Percentiles rank a stretch among this genome's conserved stretches.
Evolutionary conservation across 2,888 invertebrate species (phyloP).

Genomic region (Drosophila nigritarsus): DNA sequence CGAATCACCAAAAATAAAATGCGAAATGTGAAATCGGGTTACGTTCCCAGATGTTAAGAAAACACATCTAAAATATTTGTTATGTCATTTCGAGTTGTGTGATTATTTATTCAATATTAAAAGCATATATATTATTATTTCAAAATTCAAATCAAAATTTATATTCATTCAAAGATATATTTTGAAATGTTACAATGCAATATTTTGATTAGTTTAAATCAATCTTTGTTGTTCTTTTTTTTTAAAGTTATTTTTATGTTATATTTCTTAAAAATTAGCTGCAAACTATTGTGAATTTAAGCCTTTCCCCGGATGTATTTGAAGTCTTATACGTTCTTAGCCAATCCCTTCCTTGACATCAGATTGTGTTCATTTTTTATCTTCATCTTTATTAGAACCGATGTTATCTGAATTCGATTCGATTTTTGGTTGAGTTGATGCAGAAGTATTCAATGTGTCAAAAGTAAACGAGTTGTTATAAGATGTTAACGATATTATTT

Average conservation of each 20-base stretch:
- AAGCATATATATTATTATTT: too few relatives aligned
- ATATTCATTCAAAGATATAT: not conserved
- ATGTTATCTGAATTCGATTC: not conserved
- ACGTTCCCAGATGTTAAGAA: not conserved
- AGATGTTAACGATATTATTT: too few relatives aligned
- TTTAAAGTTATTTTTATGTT: rapidly evolving
- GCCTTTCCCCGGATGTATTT: not conserved
- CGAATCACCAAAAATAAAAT: not conserved
- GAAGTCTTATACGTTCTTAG: rapidly evolving
- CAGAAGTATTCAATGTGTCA: too few relatives aligned
- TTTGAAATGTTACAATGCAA: not conserved
- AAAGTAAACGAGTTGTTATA: not conserved
- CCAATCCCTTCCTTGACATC: not conserved
- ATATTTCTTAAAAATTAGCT: rapidly evolving
- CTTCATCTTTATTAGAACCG: not conserved
- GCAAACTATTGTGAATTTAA: not conserved
- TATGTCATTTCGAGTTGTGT: not conserved
- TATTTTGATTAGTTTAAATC: not conserved
- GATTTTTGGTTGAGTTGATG: too few relatives aligned
- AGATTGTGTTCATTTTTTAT: not conserved
- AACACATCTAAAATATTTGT: not conserved
- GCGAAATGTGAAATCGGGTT: not conserved
- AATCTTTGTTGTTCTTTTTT: not conserved
- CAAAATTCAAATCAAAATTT: not conserved
- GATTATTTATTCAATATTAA: not conserved